Conservation (phyloP, 2,888 invertebrate species). For the Tigriopus californicus region DNA sequence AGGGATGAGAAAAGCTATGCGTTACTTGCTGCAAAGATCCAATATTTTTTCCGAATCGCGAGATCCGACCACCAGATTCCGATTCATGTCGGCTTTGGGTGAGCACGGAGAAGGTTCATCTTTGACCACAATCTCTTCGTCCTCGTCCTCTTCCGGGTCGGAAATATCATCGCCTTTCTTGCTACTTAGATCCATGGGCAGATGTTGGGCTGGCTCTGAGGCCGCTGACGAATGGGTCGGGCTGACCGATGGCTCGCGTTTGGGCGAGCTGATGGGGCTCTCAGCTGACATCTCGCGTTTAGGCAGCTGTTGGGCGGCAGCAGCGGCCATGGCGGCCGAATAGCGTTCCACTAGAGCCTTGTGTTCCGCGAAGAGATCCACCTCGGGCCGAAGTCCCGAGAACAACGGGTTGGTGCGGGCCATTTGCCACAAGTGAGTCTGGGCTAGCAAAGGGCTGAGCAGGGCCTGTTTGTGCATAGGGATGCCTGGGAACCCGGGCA, state of each 20-base stretch:
- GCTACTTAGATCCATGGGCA: slow-evolving; percentile 9
- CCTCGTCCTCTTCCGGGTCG: neutral
- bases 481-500: neutral
- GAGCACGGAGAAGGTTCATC: neutral
- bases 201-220: neutral
- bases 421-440: slow-evolving; percentile 7
- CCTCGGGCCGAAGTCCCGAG: neutral
- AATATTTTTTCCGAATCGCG: neutral
- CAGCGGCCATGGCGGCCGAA: neutral
- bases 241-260: too few relatives aligned
- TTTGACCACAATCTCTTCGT: neutral
- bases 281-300: too few relatives aligned
- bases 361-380: slow-evolving; percentile 8
- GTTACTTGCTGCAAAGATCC: neutral
- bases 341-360: slow-evolving; percentile 12
- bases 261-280: too few relatives aligned
- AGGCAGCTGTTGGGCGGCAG: neutral
- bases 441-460: slow-evolving; percentile 4
- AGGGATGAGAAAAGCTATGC: neutral
- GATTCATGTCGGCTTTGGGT: neutral
- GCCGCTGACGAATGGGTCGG: neutral
- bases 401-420: neutral
- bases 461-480: slow-evolving; percentile 11
- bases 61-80: neutral
- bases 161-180: neutral